phyloP scores from a whole-genome alignment of 2,797 vertebrate species.

The Artibeus jamaicensis region DNA sequence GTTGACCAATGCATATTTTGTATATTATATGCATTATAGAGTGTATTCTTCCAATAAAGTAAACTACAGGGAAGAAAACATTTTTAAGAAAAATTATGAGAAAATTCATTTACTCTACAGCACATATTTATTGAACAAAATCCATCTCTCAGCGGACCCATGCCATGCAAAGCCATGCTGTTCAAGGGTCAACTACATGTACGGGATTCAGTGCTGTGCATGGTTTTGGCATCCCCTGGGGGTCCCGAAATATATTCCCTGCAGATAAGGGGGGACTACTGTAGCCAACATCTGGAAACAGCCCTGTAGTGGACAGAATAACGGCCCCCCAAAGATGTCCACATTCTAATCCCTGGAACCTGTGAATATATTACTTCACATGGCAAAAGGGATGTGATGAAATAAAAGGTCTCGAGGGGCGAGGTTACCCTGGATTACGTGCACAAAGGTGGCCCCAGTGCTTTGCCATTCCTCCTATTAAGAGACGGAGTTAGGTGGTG shows the following conservation, averaged over 20 bases:
- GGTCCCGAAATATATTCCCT: neutral
- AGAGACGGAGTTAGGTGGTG: neutral
- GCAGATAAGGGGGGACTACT: neutral
- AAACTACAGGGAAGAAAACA: neutral
- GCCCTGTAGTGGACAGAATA: neutral
- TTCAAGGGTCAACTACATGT: neutral
- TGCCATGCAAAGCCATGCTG: neutral
- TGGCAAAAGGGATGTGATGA: neutral
- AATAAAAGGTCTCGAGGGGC: neutral
- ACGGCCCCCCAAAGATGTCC: neutral
- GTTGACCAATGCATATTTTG: neutral
- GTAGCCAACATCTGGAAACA: neutral
- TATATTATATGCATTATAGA: neutral
- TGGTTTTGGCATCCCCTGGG: neutral
- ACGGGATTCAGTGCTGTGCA: neutral
- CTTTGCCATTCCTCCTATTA: neutral
- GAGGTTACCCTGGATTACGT: neutral
- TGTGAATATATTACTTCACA: neutral
- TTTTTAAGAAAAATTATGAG: neutral
- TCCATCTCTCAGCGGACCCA: neutral
- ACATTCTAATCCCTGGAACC: neutral
- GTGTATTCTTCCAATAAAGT: neutral
- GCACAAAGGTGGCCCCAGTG: neutral
- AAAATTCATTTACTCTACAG: neutral
- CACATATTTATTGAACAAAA: neutral